Percentiles rank a stretch among this genome's conserved stretches.
phyloP scores from a whole-genome alignment of 2,113 vertebrate species.

The Struthidea cinerea region DNA sequence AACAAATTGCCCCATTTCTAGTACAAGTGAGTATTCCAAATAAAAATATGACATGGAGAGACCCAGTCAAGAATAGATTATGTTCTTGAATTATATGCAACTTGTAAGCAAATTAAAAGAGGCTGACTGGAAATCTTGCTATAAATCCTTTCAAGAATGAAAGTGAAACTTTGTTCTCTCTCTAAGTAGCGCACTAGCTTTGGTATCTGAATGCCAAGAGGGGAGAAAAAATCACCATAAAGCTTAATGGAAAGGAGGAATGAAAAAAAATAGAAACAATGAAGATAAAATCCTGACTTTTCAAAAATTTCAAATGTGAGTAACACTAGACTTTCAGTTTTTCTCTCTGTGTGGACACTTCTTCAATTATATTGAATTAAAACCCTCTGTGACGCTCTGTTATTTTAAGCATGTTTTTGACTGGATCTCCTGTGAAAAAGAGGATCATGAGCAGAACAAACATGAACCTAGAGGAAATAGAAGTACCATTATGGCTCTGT shows the following conservation, averaged over 20 bases:
- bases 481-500: neutral
- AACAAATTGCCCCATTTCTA: neutral
- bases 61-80: neutral
- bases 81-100: neutral
- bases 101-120: neutral
- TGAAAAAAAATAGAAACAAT: neutral
- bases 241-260: neutral
- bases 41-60: neutral
- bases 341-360: neutral
- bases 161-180: neutral
- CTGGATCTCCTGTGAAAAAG: neutral
- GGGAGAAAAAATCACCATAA: rapidly evolving
- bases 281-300: neutral
- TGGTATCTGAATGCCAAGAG: neutral
- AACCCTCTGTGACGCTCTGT: neutral
- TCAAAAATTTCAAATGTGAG: neutral
- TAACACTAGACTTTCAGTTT: neutral
- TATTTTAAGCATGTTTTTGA: neutral
- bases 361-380: neutral
- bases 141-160: neutral
- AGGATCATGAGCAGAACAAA: neutral
- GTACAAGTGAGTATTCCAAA: neutral
- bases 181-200: neutral
- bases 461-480: neutral
- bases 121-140: neutral